phyloP scores from a whole-genome alignment of 2,888 invertebrate species.

The Epirrhoe tristata region DNA sequence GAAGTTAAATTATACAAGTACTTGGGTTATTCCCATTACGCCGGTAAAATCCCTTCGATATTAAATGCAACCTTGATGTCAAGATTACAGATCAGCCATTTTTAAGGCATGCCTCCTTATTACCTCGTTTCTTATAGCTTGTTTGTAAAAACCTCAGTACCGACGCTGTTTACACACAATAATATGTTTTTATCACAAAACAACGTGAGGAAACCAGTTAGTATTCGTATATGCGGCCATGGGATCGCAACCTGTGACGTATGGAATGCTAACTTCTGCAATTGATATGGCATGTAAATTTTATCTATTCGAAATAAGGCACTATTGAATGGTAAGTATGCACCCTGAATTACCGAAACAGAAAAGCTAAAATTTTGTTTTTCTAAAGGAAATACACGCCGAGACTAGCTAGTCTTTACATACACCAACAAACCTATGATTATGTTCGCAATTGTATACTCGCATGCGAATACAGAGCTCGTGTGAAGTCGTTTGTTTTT shows the following conservation, averaged over 20 bases:
- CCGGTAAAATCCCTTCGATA: background rate
- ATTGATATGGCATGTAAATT: no score
- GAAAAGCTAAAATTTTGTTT: background rate
- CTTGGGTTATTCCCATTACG: constrained; percentile 6
- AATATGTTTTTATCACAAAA: no score
- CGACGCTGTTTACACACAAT: no score
- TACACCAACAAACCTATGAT: background rate
- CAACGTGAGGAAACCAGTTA: no score
- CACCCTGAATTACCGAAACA: background rate
- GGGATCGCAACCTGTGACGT: no score
- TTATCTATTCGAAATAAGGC: no score
- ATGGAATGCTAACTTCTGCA: no score
- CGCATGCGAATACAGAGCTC: constrained; percentile 22
- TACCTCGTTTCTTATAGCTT: no score
- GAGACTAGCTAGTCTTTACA: background rate
- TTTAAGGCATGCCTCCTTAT: background rate
- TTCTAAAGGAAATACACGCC: background rate
- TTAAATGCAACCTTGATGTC: constrained; percentile 5
- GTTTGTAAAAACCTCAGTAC: no score
- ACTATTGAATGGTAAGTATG: no score
- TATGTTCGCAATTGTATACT: constrained; percentile 11
- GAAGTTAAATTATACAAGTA: background rate
- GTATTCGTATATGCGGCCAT: no score
- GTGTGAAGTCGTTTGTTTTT: constrained; percentile 30
- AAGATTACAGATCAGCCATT: background rate